phyloP scores from a whole-genome alignment of 2,113 vertebrate genomes.

The Acrocephalus kingi region DNA sequence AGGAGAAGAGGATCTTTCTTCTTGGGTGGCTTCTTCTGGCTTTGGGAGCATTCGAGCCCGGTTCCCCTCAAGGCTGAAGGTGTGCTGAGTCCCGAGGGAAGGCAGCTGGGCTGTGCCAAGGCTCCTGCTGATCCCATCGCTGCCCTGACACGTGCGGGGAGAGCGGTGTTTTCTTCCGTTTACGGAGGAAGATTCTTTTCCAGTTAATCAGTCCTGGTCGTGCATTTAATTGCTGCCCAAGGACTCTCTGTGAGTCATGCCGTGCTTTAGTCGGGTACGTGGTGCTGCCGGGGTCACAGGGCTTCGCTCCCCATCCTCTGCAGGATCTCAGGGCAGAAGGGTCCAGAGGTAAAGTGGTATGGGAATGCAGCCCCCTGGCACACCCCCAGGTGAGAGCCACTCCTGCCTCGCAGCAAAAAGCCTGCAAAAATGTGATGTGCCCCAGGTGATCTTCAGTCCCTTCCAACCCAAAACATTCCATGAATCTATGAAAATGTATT shows the following conservation, averaged over 20 bases:
- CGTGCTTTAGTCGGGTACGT: accelerated
- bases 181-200: neutral
- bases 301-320: neutral
- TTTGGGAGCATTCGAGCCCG: neutral
- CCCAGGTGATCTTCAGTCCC: neutral
- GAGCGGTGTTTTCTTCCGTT: accelerated
- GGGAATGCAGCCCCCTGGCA: neutral
- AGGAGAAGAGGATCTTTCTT: neutral
- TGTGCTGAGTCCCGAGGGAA: neutral
- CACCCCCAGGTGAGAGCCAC: accelerated
- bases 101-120: neutral
- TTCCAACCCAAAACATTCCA: neutral
- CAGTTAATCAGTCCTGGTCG: neutral
- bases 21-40: neutral
- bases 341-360: neutral
- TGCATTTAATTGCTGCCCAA: neutral
- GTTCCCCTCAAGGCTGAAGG: neutral
- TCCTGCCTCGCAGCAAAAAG: neutral
- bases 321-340: neutral
- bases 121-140: neutral
- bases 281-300: neutral
- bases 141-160: neutral
- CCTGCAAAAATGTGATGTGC: neutral
- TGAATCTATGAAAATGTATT: neutral
- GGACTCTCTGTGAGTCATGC: neutral